Base-by-base conservation (phyloP, 2,113 vertebrate species). In the Stercorarius parasiticus region DNA sequence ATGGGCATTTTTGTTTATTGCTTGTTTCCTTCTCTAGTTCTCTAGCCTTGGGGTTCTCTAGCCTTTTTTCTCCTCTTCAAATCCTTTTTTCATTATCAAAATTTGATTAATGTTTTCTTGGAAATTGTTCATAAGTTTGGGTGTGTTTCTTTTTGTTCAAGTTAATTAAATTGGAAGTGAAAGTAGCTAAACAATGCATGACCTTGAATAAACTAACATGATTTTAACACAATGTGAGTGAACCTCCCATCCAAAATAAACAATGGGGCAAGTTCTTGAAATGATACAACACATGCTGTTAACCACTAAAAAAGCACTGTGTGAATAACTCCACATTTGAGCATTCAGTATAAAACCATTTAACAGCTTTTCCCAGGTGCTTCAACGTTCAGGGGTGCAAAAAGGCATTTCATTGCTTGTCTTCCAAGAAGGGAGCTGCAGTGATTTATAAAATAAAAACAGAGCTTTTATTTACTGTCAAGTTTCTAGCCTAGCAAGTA, bases 111-210 rank as follows among this genome's bases (percentile, higher is more conserved):
- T 72, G 30, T 65, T 88, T 81, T 67, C 79, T 93, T 91, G 92
- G 94, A 96, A 84, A 84, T 47, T 88, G 89, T 92, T 97, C 59
- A 15, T 38, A 58, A 47, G 7, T 52, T 83, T 88, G 95, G 86
- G 90, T 74, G 94, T 97, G 92, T 92, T 88, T 93, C 86, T 82
- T 95, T 96, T 82, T 91, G 56, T 82, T 81, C 29, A 91, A 89
- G 73, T 67, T 95, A 93, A 95, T 93, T 84, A 89, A 82, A 80
- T 84, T 93, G 69, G 69, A 96, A 97, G 90, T 88, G 92, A 95
- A 93, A 95, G 83, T 84, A 92, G 58, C 64, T 92, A 92, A 96
- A 97, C 95, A 96, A 95, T 97, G 64, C 21, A 64, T 91, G 90
- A 92, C 72, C 88, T 95, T 95, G 81, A 95, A 82, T 87, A 95